Evolutionary conservation across 2,888 invertebrate species (phyloP).

Genomic region (Frankliniella intonsa): DNA sequence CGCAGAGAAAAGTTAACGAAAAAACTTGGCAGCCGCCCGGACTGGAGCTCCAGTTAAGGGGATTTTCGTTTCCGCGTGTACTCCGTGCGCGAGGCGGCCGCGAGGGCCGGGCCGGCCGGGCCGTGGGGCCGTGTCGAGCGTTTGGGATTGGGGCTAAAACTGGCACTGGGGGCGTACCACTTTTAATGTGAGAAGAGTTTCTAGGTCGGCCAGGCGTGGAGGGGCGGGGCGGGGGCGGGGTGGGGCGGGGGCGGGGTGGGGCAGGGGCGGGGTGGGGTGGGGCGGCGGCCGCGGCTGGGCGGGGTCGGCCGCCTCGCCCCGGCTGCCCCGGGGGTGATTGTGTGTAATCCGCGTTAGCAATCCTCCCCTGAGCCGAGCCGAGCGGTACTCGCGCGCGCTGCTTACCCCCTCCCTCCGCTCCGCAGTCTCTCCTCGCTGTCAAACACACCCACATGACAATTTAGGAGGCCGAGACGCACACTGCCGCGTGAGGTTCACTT

Average conservation of each 20-base stretch:
- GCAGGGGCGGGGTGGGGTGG: not conserved
- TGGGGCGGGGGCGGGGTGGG: too few relatives aligned
- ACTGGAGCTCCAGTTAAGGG: slow-evolving; percentile 13
- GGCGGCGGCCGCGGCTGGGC: not conserved
- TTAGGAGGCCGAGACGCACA: not conserved
- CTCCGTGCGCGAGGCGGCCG: not conserved
- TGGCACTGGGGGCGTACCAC: not conserved
- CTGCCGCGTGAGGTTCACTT: not conserved
- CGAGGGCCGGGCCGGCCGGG: not conserved
- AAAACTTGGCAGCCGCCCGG: slow-evolving; percentile 2
- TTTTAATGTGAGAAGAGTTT: not conserved
- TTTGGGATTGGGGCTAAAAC: too few relatives aligned
- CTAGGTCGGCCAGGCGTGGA: too few relatives aligned
- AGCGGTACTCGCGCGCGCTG: too few relatives aligned
- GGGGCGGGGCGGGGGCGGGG: not conserved
- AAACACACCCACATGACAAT: not conserved
- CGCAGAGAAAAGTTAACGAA: slow-evolving; percentile 9
- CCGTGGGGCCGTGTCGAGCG: too few relatives aligned
- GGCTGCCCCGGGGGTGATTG: not conserved
- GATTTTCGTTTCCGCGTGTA: slow-evolving; percentile 1
- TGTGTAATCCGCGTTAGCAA: too few relatives aligned
- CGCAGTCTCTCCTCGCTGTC: not conserved
- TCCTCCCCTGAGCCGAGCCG: too few relatives aligned
- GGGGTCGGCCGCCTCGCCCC: not conserved
- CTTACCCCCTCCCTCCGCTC: too few relatives aligned